Evolutionary conservation across 2,888 invertebrate species (phyloP).

Genomic region (Petrophora chlorosata): DNA sequence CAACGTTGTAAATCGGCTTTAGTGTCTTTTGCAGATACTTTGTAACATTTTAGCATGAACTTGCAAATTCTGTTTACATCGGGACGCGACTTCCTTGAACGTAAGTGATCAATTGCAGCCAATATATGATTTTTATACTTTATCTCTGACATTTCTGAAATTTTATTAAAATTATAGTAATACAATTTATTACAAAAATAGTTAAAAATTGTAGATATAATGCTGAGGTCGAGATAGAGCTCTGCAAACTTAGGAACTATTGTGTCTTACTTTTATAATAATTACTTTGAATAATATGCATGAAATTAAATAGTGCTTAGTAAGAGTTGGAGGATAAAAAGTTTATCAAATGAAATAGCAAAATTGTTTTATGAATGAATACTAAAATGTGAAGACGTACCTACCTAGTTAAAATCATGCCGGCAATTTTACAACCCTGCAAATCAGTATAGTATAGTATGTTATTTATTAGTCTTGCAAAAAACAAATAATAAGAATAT

Average conservation of each 20-base stretch:
- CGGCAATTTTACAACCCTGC: constrained; percentile 61
- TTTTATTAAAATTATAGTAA: no score
- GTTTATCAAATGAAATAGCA: background rate
- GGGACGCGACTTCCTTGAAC: constrained; percentile 92
- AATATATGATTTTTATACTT: constrained; percentile 90
- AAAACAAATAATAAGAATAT: background rate
- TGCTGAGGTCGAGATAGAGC: no score
- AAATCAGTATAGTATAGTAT: constrained; percentile 4
- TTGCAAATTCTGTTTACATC: constrained; percentile 93
- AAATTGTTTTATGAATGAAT: background rate
- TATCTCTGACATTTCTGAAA: constrained; percentile 84
- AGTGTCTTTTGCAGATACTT: constrained; percentile 87
- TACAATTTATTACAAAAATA: no score
- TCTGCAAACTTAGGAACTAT: no score
- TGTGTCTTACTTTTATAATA: no score
- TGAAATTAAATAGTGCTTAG: no score
- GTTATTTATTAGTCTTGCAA: background rate
- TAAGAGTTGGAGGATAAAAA: no score
- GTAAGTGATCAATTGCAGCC: constrained; percentile 93
- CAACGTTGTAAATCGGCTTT: constrained; percentile 89
- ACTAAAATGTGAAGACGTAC: constrained; percentile 11
- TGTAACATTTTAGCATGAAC: constrained; percentile 89
- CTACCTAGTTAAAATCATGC: constrained; percentile 76
- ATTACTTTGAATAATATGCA: no score
- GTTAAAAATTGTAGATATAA: no score